Conservation (phyloP, 2,797 vertebrate genomes). For the Takifugu rubripes region DNA sequence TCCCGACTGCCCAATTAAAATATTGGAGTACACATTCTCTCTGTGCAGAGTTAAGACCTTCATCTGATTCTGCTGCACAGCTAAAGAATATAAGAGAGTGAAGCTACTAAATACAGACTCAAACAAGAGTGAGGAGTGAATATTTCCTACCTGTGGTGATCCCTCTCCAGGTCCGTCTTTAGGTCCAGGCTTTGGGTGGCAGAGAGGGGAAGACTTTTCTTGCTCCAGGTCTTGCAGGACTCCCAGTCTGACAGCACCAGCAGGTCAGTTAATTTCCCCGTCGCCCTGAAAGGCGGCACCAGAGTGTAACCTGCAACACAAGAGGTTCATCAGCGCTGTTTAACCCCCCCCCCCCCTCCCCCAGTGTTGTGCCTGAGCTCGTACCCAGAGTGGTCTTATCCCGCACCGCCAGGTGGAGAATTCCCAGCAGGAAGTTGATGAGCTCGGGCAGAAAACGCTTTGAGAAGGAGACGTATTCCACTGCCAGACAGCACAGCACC, state of each 20-base stretch:
- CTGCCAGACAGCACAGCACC: slow-evolving; percentile 82
- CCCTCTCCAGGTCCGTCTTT: slow-evolving; percentile 63
- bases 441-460: slow-evolving; percentile 90
- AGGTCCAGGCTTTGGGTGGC: slow-evolving; percentile 56
- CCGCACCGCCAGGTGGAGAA: slow-evolving; percentile 81
- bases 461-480: slow-evolving; percentile 88
- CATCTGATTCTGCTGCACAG: slow-evolving; percentile 1
- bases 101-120: neutral
- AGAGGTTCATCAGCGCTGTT: neutral
- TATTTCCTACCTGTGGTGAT: slow-evolving; percentile 81
- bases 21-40: neutral
- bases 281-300: slow-evolving; percentile 82
- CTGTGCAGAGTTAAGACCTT: neutral
- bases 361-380: neutral
- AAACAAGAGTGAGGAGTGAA: no score
- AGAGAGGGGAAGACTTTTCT: slow-evolving; percentile 70
- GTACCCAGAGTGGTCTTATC: slow-evolving; percentile 62
- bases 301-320: slow-evolving; percentile 75
- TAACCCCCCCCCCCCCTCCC: no score
- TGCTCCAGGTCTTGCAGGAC: slow-evolving; percentile 79
- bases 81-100: neutral
- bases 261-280: slow-evolving; percentile 78
- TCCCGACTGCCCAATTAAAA: neutral
- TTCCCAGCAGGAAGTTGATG: slow-evolving; percentile 85
- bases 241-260: slow-evolving; percentile 73